Base-by-base conservation (phyloP, 2,888 invertebrate genomes). In the Ormyrus rosae region DNA sequence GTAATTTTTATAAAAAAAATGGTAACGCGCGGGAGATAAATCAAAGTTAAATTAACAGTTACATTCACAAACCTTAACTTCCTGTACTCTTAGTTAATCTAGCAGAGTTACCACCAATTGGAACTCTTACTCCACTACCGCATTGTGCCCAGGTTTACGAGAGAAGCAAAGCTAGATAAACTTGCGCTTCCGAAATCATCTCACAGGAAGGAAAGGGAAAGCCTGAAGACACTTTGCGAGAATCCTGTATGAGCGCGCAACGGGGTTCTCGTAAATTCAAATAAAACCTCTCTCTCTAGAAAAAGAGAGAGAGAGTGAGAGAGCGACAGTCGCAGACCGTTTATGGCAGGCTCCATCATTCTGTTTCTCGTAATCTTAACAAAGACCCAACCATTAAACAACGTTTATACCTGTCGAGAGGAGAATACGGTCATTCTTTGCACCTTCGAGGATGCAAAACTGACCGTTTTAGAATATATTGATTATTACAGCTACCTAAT, bases 351-450 rank as follows among this genome's bases (percentile, higher is more conserved):
- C 71, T 68, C 58, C 67, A 46, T 81, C 67, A 81, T 77, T 77
- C 60, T 72, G 68, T 68, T 81, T 81, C 77, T 81, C 81, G 77
- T 69, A 81, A 78, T 81, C 64, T 63, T 51, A 73, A 69, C 73
- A 78, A 77, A 69, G 77, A 13, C 51, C 58, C 69, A 13, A n/a
- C 63, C 61, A 81, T 81, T 73, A 78, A 72, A 63, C 71, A 56
- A 71, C 68, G 63, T 76, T 80, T 74, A 75, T 71, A 60, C 60
- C 53, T 67, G 34, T 13, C 48, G 34, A 3, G 34, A 34, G 3
- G 34, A 34, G 34, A 34, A 34, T 34, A 34, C 34, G 34, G 2
- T 34, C 34, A 3, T 34, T 34, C 3, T 34, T 3, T 34, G 3
- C 34, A 34, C 34, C 34, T 3, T 34, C 34, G 34, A 34, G 2